Evolutionary conservation across 2,797 vertebrate species (phyloP).

Genomic region (Sebastes glaucus): DNA sequence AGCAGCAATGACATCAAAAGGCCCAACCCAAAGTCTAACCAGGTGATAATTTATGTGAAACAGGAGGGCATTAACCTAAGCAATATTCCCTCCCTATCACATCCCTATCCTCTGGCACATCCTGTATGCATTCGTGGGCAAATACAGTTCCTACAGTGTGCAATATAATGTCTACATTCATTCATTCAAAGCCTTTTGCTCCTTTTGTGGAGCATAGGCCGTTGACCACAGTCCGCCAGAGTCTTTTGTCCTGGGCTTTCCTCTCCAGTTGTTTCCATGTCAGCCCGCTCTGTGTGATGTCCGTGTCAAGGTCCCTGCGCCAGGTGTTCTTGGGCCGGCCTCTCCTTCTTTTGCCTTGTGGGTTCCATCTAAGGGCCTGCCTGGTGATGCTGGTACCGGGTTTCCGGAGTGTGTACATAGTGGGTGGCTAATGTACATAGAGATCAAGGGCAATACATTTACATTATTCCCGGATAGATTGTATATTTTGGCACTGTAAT

Average conservation of each 20-base stretch:
- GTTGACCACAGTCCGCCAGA: no score
- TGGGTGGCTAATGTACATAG: neutral
- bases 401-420: no score
- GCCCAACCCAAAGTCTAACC: neutral
- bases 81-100: neutral
- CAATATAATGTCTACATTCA: neutral
- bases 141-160: neutral
- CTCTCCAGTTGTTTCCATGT: no score
- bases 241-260: no score
- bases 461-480: neutral
- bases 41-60: neutral
- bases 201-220: no score
- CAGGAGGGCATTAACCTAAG: neutral
- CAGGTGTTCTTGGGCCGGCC: no score
- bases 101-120: neutral
- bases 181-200: no score
- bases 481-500: neutral
- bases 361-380: no score
- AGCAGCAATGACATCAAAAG: neutral
- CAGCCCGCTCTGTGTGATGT: no score
- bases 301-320: no score
- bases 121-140: neutral
- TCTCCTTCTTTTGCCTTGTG: no score
- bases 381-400: no score
- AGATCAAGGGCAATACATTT: neutral